These are phyloP conservation scores for Plectus sambesii DNA, from an alignment of 1,140 invertebrate species.

Conservation along the genomic window DNA sequence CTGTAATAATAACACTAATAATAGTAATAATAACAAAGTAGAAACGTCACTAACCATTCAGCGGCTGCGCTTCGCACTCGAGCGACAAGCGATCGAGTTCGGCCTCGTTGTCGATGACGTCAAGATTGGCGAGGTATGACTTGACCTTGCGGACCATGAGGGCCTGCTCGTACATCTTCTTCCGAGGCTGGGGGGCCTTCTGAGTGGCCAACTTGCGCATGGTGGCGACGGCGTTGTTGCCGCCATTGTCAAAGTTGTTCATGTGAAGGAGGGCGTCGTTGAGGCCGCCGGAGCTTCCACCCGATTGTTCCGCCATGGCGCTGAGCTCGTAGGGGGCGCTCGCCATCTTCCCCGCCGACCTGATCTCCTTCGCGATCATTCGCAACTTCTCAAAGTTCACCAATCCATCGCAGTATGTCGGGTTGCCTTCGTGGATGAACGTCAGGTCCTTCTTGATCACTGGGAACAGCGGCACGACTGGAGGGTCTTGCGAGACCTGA, in stretches of 20 bases:
- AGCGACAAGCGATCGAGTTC: conserved; percentile 72
- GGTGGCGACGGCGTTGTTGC: conserved; percentile 56
- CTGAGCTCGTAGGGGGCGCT: conserved; percentile 49
- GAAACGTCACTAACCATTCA: too few relatives aligned
- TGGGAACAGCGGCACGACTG: conserved; percentile 49
- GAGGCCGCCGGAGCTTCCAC: conserved; percentile 10
- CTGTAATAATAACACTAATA: conserved; percentile 28
- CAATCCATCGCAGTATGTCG: conserved; percentile 76
- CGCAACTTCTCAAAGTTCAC: conserved; percentile 97
- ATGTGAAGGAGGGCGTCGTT: conserved; percentile 30
- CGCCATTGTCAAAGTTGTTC: conserved; percentile 26
- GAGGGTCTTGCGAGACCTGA: conserved; percentile 40
- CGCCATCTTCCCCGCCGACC: conserved; percentile 59
- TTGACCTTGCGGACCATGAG: conserved; percentile 93
- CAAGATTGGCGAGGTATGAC: conserved; percentile 81
- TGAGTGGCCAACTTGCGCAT: conserved; percentile 53
- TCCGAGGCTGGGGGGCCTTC: conserved; percentile 20
- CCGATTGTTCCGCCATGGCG: conserved; percentile 25
- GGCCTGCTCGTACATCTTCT: conserved; percentile 53
- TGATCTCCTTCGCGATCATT: conserved; percentile 95
- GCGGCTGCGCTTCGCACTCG: conserved; percentile 67
- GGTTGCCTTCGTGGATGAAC: conserved; percentile 93
- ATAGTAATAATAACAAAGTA: too few relatives aligned
- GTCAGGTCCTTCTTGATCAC: conserved; percentile 75
- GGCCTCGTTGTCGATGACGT: conserved; percentile 80